Evolutionary conservation across 2,888 invertebrate species (phyloP).

Genomic region (Agrochola lychnidis): DNA sequence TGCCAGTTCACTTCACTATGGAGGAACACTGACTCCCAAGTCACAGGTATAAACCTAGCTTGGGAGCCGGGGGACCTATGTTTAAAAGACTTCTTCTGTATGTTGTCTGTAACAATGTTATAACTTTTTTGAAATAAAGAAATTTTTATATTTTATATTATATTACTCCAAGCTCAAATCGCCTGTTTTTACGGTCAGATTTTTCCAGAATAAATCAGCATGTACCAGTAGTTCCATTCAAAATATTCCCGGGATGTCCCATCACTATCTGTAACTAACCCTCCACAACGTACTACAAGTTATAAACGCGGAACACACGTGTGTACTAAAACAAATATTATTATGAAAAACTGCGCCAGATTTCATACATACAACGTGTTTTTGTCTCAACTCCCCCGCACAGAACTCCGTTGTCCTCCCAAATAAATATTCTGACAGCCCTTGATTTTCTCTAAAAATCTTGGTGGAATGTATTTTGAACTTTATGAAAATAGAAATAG

Average conservation of each 20-base stretch:
- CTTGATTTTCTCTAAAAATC: constrained; percentile 3
- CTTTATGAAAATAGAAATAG: not conserved
- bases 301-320: constrained; percentile 59
- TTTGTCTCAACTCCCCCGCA: constrained; percentile 73
- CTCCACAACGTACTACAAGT: constrained; percentile 26
- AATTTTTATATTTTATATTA: too few relatives aligned
- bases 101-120: too few relatives aligned
- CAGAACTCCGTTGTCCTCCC: constrained; percentile 68
- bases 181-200: too few relatives aligned
- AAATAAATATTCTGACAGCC: constrained; percentile 64
- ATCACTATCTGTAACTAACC: constrained; percentile 48
- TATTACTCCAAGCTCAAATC: too few relatives aligned
- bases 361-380: constrained; percentile 74
- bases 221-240: not conserved
- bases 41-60: too few relatives aligned
- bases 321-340: constrained; percentile 62
- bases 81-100: too few relatives aligned
- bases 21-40: too few relatives aligned
- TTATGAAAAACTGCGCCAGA: constrained; percentile 63
- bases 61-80: too few relatives aligned
- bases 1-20: too few relatives aligned
- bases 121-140: too few relatives aligned
- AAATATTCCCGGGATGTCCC: not conserved
- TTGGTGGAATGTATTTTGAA: constrained; percentile 10
- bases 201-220: too few relatives aligned